phyloP scores from a whole-genome alignment of 2,888 invertebrate genomes.

The Norana najaformis region DNA sequence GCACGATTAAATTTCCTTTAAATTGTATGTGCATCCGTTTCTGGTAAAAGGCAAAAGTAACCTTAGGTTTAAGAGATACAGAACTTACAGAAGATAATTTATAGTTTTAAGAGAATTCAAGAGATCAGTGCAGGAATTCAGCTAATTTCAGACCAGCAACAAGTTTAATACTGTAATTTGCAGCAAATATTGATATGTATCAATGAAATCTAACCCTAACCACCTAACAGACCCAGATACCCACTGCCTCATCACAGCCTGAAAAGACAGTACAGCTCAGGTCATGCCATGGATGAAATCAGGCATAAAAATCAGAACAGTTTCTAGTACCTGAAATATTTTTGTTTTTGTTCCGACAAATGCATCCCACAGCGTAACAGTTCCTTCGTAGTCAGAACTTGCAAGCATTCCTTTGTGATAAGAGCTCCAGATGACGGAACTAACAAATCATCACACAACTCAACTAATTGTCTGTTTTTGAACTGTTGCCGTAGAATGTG shows the following conservation, averaged over 20 bases:
- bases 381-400: slow-evolving; percentile 91
- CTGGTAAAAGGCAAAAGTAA: neutral
- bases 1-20: neutral
- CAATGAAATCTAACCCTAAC: neutral
- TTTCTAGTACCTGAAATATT: slow-evolving; percentile 70
- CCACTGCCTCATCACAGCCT: neutral
- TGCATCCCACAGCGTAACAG: slow-evolving; percentile 90
- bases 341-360: slow-evolving; percentile 69
- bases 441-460: slow-evolving; percentile 59
- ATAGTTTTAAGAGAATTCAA: too few relatives aligned
- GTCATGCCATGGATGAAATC: neutral
- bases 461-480: neutral
- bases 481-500: neutral
- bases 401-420: slow-evolving; percentile 85
- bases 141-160: too few relatives aligned
- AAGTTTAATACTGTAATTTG: neutral
- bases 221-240: neutral
- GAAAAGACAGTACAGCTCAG: neutral
- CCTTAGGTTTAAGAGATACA: neutral
- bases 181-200: neutral
- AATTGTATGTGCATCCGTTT: neutral
- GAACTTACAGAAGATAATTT: neutral
- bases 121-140: too few relatives aligned
- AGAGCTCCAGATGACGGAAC: slow-evolving; percentile 90
- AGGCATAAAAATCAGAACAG: neutral